phyloP scores from a whole-genome alignment of 2,888 invertebrate genomes.

The Lasioglossum pauxillum region DNA sequence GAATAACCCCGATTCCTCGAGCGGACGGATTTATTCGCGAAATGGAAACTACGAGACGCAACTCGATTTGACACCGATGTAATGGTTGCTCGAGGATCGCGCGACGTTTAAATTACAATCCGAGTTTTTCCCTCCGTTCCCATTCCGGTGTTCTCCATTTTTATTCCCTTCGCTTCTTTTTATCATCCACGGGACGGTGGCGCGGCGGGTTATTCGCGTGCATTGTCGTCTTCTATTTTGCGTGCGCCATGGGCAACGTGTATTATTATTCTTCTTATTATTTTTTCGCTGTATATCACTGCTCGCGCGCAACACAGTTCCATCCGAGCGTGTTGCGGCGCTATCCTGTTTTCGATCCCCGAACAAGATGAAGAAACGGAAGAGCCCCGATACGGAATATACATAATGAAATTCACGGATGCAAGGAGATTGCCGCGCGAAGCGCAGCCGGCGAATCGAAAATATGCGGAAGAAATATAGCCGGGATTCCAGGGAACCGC shows the following conservation, averaged over 20 bases:
- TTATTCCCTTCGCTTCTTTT: not conserved
- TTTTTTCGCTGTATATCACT: constrained; percentile 5
- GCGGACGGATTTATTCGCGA: not conserved
- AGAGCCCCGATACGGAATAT: constrained; percentile 40
- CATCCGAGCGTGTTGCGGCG: constrained; percentile 19
- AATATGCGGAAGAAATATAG: constrained; percentile 64
- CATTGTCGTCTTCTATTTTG: constrained; percentile 2
- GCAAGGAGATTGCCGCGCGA: constrained; percentile 54
- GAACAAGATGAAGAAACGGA: constrained; percentile 37
- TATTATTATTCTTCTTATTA: constrained; percentile 16
- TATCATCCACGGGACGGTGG: not conserved
- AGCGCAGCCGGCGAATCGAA: constrained; percentile 58
- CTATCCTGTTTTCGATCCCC: constrained; percentile 36
- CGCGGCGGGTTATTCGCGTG: not conserved
- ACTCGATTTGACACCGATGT: constrained; percentile 7
- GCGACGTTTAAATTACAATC: constrained; percentile 11
- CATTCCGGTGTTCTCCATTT: not conserved
- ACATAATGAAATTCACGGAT: constrained; percentile 60
- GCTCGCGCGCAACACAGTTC: constrained; percentile 8
- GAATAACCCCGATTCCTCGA: not conserved
- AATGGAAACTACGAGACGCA: not conserved
- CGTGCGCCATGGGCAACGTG: not conserved
- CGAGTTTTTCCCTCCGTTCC: not conserved
- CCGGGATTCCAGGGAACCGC: constrained; percentile 45
- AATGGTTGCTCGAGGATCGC: constrained; percentile 2